Base-by-base conservation (phyloP, 2,113 vertebrate genomes). In the Numida meleagris region DNA sequence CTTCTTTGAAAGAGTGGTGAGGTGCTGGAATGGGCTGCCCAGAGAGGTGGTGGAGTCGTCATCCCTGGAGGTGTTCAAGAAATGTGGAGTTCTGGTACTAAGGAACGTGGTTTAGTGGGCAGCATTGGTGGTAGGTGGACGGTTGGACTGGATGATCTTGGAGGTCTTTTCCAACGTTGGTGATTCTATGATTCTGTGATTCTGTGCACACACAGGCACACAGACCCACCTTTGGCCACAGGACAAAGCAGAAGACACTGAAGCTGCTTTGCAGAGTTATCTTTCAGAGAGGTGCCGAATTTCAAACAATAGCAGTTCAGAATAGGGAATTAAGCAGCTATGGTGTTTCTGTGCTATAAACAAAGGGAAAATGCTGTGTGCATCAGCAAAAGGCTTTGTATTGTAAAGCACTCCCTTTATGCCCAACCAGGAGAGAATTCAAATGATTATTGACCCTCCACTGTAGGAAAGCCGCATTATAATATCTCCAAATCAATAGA, bases 401-500 rank as follows among this genome's bases (percentile, higher is more conserved):
- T 80, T 77, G 90, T 74, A 15, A 93, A 93, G 72, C 4, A 67
- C 61, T 93, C 85, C 77, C 88, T 95, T 94, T 90, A 34, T 94
- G 91, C 89, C 80, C 71, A 65, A 61, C 77, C 92, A 66, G 85
- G 78, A 89, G 88, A 92, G 95, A 70, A 92, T 89, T 93, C 88
- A 53, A 93, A 94, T 90, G 36, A 33, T 82, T 95, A 91, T 94
- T 95, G 96, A 97, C 93, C 91, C 81, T 82, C 10, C 78, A 2
- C 92, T 88, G 92, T 88, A 94, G 93, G 94, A 70, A 92, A 93
- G 83, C 38, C 27, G 14, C 93, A 83, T 95, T 92, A 86, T 94
- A 95, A 90, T 89, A 94, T 94, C 93, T 94, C 45, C 89, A 27
- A 70, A 96, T 96, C 96, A 81, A 93, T 95, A 36, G 75, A 90